Conservation (phyloP, 2,797 vertebrate genomes). For the Myiothlypis coronata region DNA sequence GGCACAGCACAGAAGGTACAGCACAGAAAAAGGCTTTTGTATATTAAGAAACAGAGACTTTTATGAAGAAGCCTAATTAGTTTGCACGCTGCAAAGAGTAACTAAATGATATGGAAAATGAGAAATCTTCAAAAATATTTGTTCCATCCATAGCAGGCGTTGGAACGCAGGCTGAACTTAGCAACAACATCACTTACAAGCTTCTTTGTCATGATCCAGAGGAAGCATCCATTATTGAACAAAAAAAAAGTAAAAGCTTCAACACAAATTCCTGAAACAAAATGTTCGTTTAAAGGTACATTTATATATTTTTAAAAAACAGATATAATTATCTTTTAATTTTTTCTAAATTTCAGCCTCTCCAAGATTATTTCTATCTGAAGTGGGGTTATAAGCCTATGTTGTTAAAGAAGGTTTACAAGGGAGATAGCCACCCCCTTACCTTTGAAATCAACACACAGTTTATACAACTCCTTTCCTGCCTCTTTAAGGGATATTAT, state of each 20-base stretch:
- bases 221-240: not conserved
- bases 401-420: not conserved
- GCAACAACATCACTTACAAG: not conserved
- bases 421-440: rapidly evolving
- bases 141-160: not conserved
- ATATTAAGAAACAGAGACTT: not conserved
- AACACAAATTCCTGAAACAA: not conserved
- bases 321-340: not conserved
- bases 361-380: rapidly evolving
- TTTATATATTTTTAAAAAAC: not conserved
- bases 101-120: not conserved
- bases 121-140: not conserved
- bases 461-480: not conserved
- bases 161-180: not conserved
- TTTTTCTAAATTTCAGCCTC: not conserved
- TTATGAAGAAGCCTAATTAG: not conserved
- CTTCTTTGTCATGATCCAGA: not conserved
- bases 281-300: rapidly evolving
- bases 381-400: not conserved
- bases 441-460: not conserved
- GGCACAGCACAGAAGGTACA: not conserved
- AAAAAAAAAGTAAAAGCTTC: not conserved
- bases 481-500: not conserved
- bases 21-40: not conserved
- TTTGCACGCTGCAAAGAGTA: not conserved